These are phyloP conservation scores for Ptychodera flava DNA, from an alignment of 35 echinoderm and acorn worm genomes.

Conservation along the genomic window DNA sequence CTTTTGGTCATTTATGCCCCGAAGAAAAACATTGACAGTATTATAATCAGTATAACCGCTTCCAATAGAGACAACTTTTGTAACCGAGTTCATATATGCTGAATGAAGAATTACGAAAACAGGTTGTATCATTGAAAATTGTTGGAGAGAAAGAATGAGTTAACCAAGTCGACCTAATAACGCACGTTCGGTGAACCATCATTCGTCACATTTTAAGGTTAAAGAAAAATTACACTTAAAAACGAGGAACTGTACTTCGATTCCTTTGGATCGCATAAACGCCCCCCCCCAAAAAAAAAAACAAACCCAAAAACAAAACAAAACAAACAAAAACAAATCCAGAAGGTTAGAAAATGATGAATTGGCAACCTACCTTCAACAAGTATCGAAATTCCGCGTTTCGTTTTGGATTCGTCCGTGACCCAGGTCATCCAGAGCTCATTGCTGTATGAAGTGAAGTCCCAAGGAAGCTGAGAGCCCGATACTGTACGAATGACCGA, in stretches of 20 bases:
- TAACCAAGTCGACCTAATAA: too few species aligned
- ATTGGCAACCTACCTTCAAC: background rate
- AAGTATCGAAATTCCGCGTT: background rate
- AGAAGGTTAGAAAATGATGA: background rate
- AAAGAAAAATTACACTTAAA: too few species aligned
- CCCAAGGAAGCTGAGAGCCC: background rate
- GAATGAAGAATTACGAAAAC: too few species aligned
- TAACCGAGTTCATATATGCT: too few species aligned
- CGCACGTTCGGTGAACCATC: too few species aligned
- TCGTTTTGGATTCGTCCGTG: background rate
- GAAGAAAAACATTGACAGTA: too few species aligned
- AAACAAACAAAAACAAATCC: background rate
- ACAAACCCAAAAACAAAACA: background rate
- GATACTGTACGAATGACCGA: background rate
- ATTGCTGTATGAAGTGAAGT: background rate
- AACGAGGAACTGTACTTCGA: background rate
- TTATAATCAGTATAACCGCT: too few species aligned
- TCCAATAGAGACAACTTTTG: too few species aligned
- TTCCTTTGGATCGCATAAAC: background rate
- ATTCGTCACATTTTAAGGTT: too few species aligned
- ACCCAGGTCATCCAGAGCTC: background rate
- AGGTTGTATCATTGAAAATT: too few species aligned
- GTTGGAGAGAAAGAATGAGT: too few species aligned
- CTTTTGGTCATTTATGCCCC: too few species aligned
- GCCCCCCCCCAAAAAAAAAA: background rate